Base-by-base conservation (phyloP, 2,888 invertebrate genomes). In the Mythimna pallens region DNA sequence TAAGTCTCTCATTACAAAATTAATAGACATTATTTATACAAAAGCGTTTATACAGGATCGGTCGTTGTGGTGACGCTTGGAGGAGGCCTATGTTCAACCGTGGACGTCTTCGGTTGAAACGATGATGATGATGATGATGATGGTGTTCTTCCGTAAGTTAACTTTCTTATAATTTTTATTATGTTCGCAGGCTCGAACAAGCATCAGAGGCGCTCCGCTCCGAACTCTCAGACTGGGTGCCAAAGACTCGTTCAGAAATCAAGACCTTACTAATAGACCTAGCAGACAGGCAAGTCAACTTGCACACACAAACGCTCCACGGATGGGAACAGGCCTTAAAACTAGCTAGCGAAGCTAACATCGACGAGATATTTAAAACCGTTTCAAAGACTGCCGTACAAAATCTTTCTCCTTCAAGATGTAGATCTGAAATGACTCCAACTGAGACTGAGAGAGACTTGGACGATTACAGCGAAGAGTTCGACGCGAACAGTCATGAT, bases 141-240 rank as follows among this genome's bases (percentile, higher is more conserved):
- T n/a, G n/a, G 7, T 47, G 17, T 17, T 7, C 5, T 47, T 17
- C 17, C 17, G 17, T 47, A 4, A 40, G 5, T 17, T 17, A 22
- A 22, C 22, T 4, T 54, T 14, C 22, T 59, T 36, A 36, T 6
- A 47, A 36, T 20, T n/a, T 36, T 40, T 65, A 43, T 25, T 36
- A 17, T 47, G 43, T 76, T 12, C 86, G 7, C 85, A 96, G 95
- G 69, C 77, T 96, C 59, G 95, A 95, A 17, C 96, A 95, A 81
- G 94, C 95, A 0, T 94, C 95, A 0, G 95, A 96, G 65, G 95
- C 95, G 0, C 86, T 96, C 0, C 92, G 96, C 0, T 93, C 94
- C 0, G 96, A 96, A 58, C 85, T 96, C 0, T 86, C 93, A 0
- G 95, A 95, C 77, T 96, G 96, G 96, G 88, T 92, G 7, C 94